phyloP scores from a whole-genome alignment of 2,888 invertebrate genomes.

The Lasius fuliginosus region DNA sequence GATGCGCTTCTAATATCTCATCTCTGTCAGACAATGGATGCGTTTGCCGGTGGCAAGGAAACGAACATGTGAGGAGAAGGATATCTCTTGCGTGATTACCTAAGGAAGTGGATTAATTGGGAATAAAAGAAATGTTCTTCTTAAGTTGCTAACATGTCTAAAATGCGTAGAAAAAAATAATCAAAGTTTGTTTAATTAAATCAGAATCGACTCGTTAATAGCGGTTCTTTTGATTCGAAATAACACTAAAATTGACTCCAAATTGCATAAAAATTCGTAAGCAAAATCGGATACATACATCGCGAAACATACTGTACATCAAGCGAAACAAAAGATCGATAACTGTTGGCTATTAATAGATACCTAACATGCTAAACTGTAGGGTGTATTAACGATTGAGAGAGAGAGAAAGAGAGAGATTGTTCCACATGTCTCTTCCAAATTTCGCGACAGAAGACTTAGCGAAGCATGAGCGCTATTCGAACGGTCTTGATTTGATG shows the following conservation, averaged over 20 bases:
- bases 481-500: constrained; percentile 14
- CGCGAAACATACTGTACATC: background rate
- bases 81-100: constrained; percentile 23
- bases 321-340: background rate
- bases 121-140: background rate
- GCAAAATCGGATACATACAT: background rate
- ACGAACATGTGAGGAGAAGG: background rate
- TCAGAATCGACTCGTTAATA: background rate
- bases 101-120: constrained; percentile 37
- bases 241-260: background rate
- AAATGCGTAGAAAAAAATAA: background rate
- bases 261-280: background rate
- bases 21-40: constrained; percentile 34
- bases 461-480: background rate
- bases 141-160: background rate
- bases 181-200: background rate
- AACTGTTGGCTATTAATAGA: constrained; percentile 22
- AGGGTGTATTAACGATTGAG: background rate
- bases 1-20: constrained; percentile 19
- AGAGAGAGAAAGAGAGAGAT: background rate
- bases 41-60: background rate
- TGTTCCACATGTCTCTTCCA: background rate
- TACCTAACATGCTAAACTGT: constrained; percentile 5
- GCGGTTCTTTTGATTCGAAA: background rate
- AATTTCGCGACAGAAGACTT: background rate